Evolutionary conservation across 2,113 vertebrate species (phyloP), one percentile per base, ranked within the genome.

Genomic region (Lampris megalopsis): DNA sequence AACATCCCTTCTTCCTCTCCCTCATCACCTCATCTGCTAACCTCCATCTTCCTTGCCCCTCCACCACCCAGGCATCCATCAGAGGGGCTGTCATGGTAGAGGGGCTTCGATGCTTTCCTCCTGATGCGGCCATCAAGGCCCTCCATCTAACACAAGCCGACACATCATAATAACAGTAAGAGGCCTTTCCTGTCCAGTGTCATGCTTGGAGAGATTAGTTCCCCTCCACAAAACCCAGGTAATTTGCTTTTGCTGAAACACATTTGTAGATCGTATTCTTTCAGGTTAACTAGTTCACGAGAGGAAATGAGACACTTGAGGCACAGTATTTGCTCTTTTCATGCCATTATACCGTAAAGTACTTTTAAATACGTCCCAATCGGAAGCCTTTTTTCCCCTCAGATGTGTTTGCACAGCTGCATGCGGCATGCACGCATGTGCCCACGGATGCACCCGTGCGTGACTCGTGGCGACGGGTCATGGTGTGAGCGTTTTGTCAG

Each of bases 151-250:
- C 92, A 81, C 86, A 77, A 94, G 92, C 88, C 89, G 93, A 95
- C 94, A 95, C 93, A 92, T 94, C 93, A 94, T 94, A 95, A 95
- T 95, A 94, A 94, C 92, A 93, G 92, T 94, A 94, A 95, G 94
- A 94, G 93, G 91, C 90, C 92, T 91, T 91, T 93, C 92, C 93
- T 94, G 92, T 95, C 94, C 93, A 85, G 89, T 94, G 94, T 95
- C 94, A 95, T 93, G 92, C 92, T 92, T 91, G 90, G 92, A 92
- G 86, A 95, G 93, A 95, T 94, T 95, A 95, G 93, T 95, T 95
- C 93, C 92, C 92, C 93, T 94, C 90, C 93, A 93, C 89, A 91
- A 94, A 94, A 93, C 92, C 87, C 82, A 93, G 94, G 92, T 94
- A 89, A 94, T 94, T 94, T 94, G 91, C 94, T 93, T 89, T 91